Evolutionary conservation across 2,797 vertebrate genomes (phyloP).

Genomic region (Acanthis flammea): DNA sequence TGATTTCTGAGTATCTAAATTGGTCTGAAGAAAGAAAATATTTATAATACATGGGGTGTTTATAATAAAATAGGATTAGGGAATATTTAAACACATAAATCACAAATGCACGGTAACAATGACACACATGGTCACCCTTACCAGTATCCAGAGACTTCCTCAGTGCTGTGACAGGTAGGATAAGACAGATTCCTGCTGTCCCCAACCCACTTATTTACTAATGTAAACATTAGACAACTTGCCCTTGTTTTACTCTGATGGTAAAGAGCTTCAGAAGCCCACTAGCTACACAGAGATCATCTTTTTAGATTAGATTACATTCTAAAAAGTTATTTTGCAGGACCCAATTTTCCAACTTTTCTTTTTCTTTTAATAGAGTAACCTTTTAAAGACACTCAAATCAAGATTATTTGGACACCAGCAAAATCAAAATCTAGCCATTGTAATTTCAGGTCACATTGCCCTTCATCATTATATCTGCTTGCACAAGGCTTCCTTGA

Average conservation of each 20-base stretch:
- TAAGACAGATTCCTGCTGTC: not conserved
- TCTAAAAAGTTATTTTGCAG: not conserved
- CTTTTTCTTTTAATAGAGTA: not conserved
- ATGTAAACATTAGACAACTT: not conserved
- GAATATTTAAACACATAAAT: slow-evolving; percentile 12
- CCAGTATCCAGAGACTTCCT: not conserved
- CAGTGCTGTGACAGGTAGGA: not conserved
- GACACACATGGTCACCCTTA: not conserved
- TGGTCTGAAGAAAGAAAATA: not conserved
- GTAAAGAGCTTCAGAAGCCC: not conserved
- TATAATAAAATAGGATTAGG: not conserved
- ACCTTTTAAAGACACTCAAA: not conserved
- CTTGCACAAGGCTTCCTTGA: not conserved
- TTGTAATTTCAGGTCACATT: not conserved
- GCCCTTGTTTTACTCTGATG: not conserved
- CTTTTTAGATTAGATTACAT: not conserved
- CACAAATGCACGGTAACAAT: not conserved
- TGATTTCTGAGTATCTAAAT: not conserved
- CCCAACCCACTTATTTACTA: not conserved
- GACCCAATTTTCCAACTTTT: not conserved
- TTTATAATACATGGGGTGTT: not conserved
- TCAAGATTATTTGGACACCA: not conserved
- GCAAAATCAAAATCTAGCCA: not conserved
- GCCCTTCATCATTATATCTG: not conserved
- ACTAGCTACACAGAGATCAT: not conserved